These are phyloP conservation scores for Fratercula arctica DNA, from an alignment of 2,797 vertebrate species.

Conservation along the genomic window DNA sequence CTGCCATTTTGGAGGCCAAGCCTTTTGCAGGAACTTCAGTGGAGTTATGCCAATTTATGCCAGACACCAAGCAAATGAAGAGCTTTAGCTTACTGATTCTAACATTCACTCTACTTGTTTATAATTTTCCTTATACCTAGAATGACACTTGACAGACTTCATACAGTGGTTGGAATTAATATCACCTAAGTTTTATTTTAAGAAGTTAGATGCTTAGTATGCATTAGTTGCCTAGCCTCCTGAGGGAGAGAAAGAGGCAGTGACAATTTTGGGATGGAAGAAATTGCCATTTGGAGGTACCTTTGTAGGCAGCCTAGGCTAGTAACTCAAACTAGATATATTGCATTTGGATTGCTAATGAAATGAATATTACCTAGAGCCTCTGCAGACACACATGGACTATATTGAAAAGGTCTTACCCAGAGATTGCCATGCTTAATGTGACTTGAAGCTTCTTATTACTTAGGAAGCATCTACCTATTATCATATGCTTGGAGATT, in stretches of 20 bases:
- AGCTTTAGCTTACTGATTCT: neutral
- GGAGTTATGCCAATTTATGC: neutral
- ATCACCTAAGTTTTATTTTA: neutral
- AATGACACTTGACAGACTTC: neutral
- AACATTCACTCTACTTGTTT: neutral
- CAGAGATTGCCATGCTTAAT: neutral
- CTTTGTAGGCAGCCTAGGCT: neutral
- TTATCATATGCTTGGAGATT: neutral
- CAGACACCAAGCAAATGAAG: conserved; percentile 1
- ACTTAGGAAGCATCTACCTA: neutral
- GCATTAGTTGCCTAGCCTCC: neutral
- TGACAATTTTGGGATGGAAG: neutral
- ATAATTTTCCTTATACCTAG: neutral
- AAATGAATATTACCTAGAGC: neutral
- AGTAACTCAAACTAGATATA: neutral
- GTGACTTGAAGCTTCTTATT: neutral
- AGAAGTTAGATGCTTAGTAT: neutral
- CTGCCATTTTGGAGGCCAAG: neutral
- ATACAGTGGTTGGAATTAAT: neutral
- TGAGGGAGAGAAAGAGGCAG: neutral
- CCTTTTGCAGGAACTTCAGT: neutral
- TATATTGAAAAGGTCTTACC: neutral
- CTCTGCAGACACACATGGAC: neutral
- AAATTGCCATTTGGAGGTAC: neutral
- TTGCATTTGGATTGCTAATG: neutral